Conservation (phyloP, 1,140 invertebrate species). For the Drosophila lowei region DNA sequence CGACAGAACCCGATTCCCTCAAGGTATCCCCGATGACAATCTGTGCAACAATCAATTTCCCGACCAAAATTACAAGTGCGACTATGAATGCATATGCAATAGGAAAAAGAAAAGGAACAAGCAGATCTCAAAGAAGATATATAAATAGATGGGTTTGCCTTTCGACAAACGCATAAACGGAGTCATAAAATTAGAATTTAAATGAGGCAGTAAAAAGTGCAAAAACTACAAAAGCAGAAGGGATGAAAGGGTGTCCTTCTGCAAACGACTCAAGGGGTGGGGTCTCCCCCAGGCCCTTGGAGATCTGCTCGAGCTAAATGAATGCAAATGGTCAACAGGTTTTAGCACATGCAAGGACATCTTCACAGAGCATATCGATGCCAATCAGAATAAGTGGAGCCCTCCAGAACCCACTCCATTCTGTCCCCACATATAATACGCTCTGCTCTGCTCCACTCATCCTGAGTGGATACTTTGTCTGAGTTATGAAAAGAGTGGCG, state of each 20-base stretch:
- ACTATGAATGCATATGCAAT: slow-evolving; percentile 57
- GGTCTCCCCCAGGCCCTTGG: not conserved
- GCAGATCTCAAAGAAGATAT: slow-evolving; percentile 45
- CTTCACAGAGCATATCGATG: slow-evolving; percentile 44
- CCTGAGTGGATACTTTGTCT: slow-evolving; percentile 59
- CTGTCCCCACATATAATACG: not conserved
- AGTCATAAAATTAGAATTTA: slow-evolving; percentile 77
- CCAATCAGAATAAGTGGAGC: slow-evolving; percentile 74
- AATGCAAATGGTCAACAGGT: slow-evolving; percentile 83
- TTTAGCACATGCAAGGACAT: slow-evolving; percentile 48
- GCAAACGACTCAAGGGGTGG: not conserved
- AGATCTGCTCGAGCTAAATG: slow-evolving; percentile 45
- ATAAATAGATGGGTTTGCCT: slow-evolving; percentile 60
- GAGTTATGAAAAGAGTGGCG: slow-evolving; percentile 75
- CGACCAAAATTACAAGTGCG: slow-evolving; percentile 67
- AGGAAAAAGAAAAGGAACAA: slow-evolving; percentile 18
- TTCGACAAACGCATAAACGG: slow-evolving; percentile 76
- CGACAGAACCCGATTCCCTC: too few species aligned
- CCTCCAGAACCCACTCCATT: slow-evolving; percentile 8
- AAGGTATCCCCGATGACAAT: not conserved
- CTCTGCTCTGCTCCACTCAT: slow-evolving; percentile 11
- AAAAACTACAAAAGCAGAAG: slow-evolving; percentile 35
- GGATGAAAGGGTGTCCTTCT: not conserved
- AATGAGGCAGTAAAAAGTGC: slow-evolving; percentile 70
- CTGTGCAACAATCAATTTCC: slow-evolving; percentile 36